A percentile compares a stretch with the other conserved stretches of the same genome.
Conservation (phyloP, 2,888 invertebrate genomes). For the Amorpha juglandis region DNA sequence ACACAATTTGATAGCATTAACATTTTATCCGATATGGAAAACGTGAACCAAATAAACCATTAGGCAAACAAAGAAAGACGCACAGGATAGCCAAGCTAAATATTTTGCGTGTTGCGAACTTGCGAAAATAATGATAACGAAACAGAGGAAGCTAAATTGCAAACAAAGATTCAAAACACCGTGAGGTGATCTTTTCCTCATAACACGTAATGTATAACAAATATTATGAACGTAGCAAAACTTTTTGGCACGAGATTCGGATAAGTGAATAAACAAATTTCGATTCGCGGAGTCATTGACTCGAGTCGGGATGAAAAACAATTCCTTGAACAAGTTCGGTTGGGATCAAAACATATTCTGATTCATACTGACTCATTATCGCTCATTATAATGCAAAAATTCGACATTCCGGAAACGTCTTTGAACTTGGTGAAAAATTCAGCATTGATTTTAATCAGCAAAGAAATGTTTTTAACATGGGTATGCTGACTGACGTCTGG, state of each 20-base stretch:
- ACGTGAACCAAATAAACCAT: conserved; percentile 29
- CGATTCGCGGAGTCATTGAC: conserved; percentile 68
- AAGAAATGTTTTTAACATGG: neutral
- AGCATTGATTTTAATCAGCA: conserved; percentile 5
- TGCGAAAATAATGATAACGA: conserved; percentile 49
- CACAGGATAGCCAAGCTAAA: conserved; percentile 42
- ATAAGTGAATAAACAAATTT: conserved; percentile 72
- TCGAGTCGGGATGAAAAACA: conserved; percentile 53
- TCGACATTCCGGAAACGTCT: conserved; percentile 19
- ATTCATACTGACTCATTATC: conserved; percentile 28
- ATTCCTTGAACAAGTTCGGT: conserved; percentile 47
- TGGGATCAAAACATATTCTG: conserved; percentile 19
- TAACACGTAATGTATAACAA: conserved; percentile 38
- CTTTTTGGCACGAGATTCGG: conserved; percentile 63
- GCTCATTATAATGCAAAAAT: conserved; percentile 23
- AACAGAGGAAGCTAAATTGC: conserved; percentile 56
- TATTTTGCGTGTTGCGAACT: conserved; percentile 31
- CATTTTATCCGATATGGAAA: conserved; percentile 37
- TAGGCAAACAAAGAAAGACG: conserved; percentile 43
- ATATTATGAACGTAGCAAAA: conserved; percentile 50
- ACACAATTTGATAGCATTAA: conserved; percentile 30
- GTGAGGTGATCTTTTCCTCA: conserved; percentile 37
- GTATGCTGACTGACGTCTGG: neutral
- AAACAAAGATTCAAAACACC: conserved; percentile 66
- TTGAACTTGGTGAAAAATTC: conserved; percentile 20